Conservation (phyloP, 2,888 invertebrate genomes). For the Ceriagrion tenellum region DNA sequence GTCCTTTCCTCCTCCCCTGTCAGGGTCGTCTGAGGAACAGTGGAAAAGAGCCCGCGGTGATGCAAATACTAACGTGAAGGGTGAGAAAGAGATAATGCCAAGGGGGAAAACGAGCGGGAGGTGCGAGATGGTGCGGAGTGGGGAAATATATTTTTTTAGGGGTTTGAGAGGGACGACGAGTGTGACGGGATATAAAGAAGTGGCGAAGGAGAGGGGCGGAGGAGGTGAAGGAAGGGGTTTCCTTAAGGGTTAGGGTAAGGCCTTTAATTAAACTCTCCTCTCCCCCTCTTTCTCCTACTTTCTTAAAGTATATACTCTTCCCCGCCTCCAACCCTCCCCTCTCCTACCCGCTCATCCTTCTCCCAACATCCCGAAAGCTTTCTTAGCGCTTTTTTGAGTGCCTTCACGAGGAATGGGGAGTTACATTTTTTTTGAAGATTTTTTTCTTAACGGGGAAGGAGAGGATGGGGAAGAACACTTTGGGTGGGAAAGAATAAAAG, state of each 20-base stretch:
- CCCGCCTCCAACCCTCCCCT: neutral
- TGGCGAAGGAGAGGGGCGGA: neutral
- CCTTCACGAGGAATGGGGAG: neutral
- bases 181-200: neutral
- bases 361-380: neutral
- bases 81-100: neutral
- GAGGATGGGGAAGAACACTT: neutral
- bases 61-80: neutral
- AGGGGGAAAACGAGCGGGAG: neutral
- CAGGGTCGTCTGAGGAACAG: neutral
- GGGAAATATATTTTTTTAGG: neutral
- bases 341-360: neutral
- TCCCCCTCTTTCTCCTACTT: neutral
- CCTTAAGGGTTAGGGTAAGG: neutral
- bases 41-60: neutral
- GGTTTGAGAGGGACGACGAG: neutral
- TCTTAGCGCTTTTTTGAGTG: slow-evolving; percentile 24
- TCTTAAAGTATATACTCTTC: neutral
- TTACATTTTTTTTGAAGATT: neutral
- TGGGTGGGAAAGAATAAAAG: neutral
- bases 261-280: slow-evolving; percentile 25
- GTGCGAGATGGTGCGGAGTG: neutral
- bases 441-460: neutral
- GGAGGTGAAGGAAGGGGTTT: neutral
- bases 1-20: neutral